Evolutionary conservation across 2,888 invertebrate species (phyloP), one percentile per base, ranked within the genome.

Genomic region (Drosophila anomelani): DNA sequence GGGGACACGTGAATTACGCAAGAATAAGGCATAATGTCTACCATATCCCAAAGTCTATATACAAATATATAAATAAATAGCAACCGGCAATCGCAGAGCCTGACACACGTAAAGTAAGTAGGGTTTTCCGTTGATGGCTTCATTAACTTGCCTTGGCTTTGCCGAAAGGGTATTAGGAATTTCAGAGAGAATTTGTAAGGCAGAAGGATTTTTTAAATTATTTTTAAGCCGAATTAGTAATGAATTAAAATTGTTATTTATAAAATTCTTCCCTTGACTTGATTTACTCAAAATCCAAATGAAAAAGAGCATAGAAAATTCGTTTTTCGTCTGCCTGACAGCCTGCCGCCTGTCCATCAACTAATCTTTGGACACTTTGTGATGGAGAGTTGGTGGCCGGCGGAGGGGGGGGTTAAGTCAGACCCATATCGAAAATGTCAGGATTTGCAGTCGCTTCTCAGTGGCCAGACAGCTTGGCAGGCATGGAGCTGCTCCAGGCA

Each of bases 341-440:
- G 51, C 5, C 29, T 10, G 47, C 32, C 12, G 29, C 29, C 51
- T 78, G 51, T 56, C 60, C 54, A 41, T 63, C 47, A 64, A 32
- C 61, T 20, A 69, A 70, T 72, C 73, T 46, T 44, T 51, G 69
- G 67, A 66, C 57, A 74, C 75, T 63, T 74, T 29, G 34, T 55
- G 74, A 74, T 56, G 63, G 47, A 46, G 47, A 71, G 34, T 34
- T 39, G 46, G 53, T 39, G 46, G 53, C 43, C 44, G 6, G 38
- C 6, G 38, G 68, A 32, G n/a, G 49, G 32, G 29, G 3, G 39
- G 67, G 47, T 49, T 68, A 68, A 70, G 68, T 68, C 73, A 68
- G 79, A 84, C 85, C 88, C 81, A 81, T 68, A 81, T 87, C 85
- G 85, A 85, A 83, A 86, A 57, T 85, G 81, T 87, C 81, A 84